Percentiles rank a stretch among this genome's conserved stretches.
Conservation (phyloP, 1,140 invertebrate genomes). For the Pararge aegeria region DNA sequence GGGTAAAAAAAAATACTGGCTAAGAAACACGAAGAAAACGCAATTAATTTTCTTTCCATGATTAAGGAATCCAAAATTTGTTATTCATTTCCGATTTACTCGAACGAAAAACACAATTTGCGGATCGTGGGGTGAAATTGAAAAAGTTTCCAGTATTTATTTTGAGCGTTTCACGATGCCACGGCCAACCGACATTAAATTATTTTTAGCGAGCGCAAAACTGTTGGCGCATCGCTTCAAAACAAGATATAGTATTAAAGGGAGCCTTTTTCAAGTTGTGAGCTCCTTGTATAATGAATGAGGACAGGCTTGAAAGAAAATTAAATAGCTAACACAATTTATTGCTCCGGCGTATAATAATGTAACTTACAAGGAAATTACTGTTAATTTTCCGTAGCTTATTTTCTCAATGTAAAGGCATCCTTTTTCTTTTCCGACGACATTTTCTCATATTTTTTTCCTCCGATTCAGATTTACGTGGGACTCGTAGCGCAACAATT, state of each 20-base stretch:
- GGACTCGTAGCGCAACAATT: no score
- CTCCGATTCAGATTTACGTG: no score
- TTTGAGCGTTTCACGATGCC: slow-evolving; percentile 50
- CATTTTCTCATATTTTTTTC: not conserved
- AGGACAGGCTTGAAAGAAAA: not conserved
- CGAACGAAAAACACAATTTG: slow-evolving; percentile 74
- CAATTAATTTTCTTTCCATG: slow-evolving; percentile 61
- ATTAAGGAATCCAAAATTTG: slow-evolving; percentile 64
- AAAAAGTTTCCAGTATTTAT: slow-evolving; percentile 77
- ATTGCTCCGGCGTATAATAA: not conserved
- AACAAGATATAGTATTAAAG: slow-evolving; percentile 32
- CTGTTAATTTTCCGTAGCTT: not conserved
- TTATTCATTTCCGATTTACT: slow-evolving; percentile 75
- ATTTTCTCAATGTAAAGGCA: not conserved
- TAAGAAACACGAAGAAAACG: slow-evolving; percentile 36
- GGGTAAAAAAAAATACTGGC: no score
- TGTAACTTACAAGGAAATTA: not conserved
- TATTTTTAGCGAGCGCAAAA: slow-evolving; percentile 45
- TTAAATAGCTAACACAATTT: not conserved
- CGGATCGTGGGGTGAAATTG: slow-evolving; percentile 67
- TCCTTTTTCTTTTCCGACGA: not conserved
- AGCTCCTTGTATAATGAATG: not conserved
- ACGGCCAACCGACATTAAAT: slow-evolving; percentile 50
- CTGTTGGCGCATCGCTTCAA: slow-evolving; percentile 29
- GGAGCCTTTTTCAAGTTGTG: slow-evolving; percentile 14